Percentiles rank a stretch among this genome's conserved stretches.
Evolutionary conservation across 2,888 invertebrate species (phyloP).

Genomic region (Zonitis immaculata): DNA sequence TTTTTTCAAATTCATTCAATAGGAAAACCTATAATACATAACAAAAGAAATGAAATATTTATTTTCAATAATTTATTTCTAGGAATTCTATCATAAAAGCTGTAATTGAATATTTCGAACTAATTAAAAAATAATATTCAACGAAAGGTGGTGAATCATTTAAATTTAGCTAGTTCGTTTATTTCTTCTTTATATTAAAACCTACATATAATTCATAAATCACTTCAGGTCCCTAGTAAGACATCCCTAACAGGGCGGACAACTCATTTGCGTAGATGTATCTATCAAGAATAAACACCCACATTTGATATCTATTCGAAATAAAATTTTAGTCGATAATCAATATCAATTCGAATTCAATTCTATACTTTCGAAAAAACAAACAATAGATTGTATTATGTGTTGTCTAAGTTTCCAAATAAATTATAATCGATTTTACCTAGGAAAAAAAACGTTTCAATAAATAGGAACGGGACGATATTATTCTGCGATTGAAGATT

Average conservation of each 20-base stretch:
- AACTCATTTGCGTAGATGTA: conserved; percentile 1
- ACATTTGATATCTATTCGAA: not conserved
- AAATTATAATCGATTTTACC: not conserved
- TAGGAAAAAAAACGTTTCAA: not conserved
- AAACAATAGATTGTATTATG: conserved; percentile 23
- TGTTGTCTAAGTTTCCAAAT: conserved; percentile 21
- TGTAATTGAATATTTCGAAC: no score
- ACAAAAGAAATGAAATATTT: not conserved
- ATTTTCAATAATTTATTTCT: no score
- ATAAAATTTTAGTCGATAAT: not conserved
- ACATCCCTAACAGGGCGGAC: not conserved
- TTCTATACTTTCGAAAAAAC: no score
- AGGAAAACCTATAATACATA: not conserved
- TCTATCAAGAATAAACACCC: not conserved
- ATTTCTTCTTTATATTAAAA: not conserved
- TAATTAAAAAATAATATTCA: not conserved
- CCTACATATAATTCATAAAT: not conserved
- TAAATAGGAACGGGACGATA: not conserved
- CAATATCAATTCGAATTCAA: not conserved
- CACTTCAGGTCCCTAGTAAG: not conserved
- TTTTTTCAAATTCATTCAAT: not conserved
- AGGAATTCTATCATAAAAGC: no score
- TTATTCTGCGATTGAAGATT: not conserved
- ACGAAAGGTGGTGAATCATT: not conserved
- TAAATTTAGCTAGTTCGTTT: not conserved